Base-by-base conservation (phyloP, 2,888 invertebrate genomes). In the Mayetiola destructor region DNA sequence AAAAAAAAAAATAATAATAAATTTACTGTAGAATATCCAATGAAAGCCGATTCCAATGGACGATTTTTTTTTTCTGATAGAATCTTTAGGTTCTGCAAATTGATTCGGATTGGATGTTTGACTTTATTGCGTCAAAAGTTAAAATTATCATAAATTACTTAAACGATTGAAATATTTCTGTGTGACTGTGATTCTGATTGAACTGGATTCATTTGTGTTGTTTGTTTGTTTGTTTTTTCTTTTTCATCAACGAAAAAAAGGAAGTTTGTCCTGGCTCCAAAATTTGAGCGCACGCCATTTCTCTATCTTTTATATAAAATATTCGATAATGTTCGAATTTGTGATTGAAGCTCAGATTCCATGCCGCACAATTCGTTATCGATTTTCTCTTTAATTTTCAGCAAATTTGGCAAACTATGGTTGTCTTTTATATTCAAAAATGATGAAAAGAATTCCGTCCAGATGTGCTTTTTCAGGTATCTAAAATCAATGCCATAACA, bases 381-480 rank as follows among this genome's bases (percentile, higher is more conserved):
- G 23, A 73, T 68, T 32, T 65, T 60, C n/a, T 63, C 58, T n/a
- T 69, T 68, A 62, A 72, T 65, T 59, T 68, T 66, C 20, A 64
- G 63, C 63, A 91, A 73, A 66, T 86, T 79, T 1, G 90, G 91
- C 66, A 88, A 72, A 61, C 79, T 76, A 61, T 80, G 78, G 66
- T 86, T 85, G 55, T 83, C 82, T 54, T 85, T 82, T 61, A 91
- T 81, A 71, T 95, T 95, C 57, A 95, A 75, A 64, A 94, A 74
- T 57, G 81, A 81, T 48, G 82, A 79, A 68, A 93, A 92, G 68
- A 91, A 83, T 65, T 81, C 81, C 61, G 83, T 82, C 92, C 93
- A 92, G 59, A 85, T 75, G 62, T 80, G 79, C 62, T 79, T 80
- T 66, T 83, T 82, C 70, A 84, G 79, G 69, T 85, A 85, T 73